Evolutionary conservation across 2,113 vertebrate genomes (phyloP), one percentile per base, ranked within the genome.

Genomic region (Lampris megalopsis): DNA sequence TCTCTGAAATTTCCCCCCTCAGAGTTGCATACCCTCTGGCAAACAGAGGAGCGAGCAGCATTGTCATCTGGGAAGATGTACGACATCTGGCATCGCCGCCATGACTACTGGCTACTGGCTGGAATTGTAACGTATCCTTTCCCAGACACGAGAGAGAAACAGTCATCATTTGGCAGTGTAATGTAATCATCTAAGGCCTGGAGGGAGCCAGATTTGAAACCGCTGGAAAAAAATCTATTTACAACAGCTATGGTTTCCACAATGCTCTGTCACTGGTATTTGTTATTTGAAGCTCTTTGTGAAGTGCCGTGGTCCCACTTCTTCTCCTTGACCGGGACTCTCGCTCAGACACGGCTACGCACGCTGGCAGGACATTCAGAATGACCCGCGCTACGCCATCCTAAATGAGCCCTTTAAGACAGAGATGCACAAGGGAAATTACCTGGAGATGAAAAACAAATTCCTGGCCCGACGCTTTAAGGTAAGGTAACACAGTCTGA

Each of bases 301-400:
- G 49, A 65, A 63, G 10, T 45, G 64, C 64, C 64, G 11, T n/a
- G 41, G 54, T 50, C 11, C 13, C 4, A 0, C 65, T 66, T 75
- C 63, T 75, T 70, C 68, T 68, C 79, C 86, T 92, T 94, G 77
- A 94, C 86, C 4, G 1, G 0, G 40, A 9, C 38, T 60, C 0
- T 52, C 4, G 10, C 65, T 63, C 92, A 98, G 98, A 73, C 98
- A 99, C 0, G 98, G 98, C 86, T 98, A 99, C 0, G 97, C 98
- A 53, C 97, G 97, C 86, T 99, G 98, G 98, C 97, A 99, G 85
- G 98, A 99, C 92, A 98, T 99, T 81, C 98, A 99, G 94, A 99
- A 98, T 0, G 98, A 99, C 90, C 96, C 97, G 0, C 93, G 95
- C 3, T 99, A 97, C 0, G 92, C 96, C 54, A 98, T 99, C 83